These are phyloP conservation scores for Drosophila emarginata DNA, from an alignment of 2,888 invertebrate species.

Conservation along the genomic window DNA sequence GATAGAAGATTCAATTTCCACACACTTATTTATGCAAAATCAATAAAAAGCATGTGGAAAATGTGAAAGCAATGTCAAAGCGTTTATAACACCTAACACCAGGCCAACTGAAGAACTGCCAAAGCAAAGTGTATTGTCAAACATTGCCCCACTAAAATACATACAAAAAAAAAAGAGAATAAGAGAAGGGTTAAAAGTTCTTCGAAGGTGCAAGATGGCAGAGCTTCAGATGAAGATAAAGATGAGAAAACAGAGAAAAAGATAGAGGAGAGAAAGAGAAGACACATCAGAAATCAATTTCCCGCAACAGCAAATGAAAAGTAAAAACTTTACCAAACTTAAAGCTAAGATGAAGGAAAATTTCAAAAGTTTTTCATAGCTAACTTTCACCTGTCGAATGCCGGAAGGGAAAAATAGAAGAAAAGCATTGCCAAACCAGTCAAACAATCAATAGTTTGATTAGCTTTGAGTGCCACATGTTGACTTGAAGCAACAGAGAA, in stretches of 20 bases:
- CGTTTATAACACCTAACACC: constrained; percentile 62
- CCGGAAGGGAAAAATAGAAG: constrained; percentile 29
- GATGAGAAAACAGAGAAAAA: neutral
- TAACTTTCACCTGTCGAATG: constrained; percentile 68
- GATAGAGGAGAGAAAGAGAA: constrained; percentile 12
- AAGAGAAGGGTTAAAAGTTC: constrained; percentile 18
- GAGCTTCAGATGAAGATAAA: constrained; percentile 3
- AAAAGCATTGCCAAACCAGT: constrained; percentile 68
- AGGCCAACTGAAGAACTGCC: constrained; percentile 19
- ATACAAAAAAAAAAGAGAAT: neutral
- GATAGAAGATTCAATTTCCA: constrained; percentile 48
- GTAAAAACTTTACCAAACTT: constrained; percentile 68
- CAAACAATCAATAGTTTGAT: constrained; percentile 76
- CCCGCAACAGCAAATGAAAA: constrained; percentile 61
- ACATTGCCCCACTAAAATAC: neutral
- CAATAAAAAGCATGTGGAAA: constrained; percentile 51
- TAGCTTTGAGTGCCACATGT: constrained; percentile 71
- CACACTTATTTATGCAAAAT: constrained; percentile 58
- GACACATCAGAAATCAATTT: constrained; percentile 73
- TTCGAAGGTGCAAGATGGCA: constrained; percentile 23
- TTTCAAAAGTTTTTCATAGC: constrained; percentile 48
- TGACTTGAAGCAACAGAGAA: constrained; percentile 52
- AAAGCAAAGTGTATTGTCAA: constrained; percentile 35
- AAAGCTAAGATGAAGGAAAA: constrained; percentile 55
- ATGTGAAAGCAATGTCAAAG: constrained; percentile 56